phyloP scores from a whole-genome alignment of 2,113 vertebrate species.

The Sinocyclocheilus maitianheensis region DNA sequence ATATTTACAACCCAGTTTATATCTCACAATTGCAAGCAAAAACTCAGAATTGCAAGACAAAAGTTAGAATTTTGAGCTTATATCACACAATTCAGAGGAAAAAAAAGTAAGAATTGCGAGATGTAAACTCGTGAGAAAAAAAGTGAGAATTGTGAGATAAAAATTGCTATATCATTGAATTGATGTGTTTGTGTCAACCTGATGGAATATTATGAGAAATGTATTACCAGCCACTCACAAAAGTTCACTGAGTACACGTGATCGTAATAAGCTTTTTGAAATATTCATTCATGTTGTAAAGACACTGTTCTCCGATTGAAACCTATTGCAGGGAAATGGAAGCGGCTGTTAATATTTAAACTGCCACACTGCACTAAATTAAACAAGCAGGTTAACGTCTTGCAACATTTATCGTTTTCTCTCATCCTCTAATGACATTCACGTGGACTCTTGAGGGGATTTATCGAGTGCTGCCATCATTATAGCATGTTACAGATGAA shows the following conservation, averaged over 20 bases:
- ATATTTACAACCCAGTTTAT: too few relatives aligned
- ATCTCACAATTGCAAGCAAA: too few relatives aligned
- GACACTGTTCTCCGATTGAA: constrained; percentile 55
- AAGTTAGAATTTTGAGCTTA: too few relatives aligned
- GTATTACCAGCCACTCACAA: background rate
- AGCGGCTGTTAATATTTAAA: constrained; percentile 67
- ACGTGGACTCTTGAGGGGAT: constrained; percentile 66
- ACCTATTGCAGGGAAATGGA: constrained; percentile 63
- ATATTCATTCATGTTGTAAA: constrained; percentile 58
- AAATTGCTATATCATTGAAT: too few relatives aligned
- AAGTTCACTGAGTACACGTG: constrained; percentile 17
- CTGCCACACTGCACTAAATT: constrained; percentile 69
- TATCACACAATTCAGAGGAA: too few relatives aligned
- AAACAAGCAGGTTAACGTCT: constrained; percentile 71
- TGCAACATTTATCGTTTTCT: constrained; percentile 70
- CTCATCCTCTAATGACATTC: constrained; percentile 67
- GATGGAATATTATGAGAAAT: background rate
- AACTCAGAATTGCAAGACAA: too few relatives aligned
- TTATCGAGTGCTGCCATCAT: constrained; percentile 67
- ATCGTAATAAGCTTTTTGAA: constrained; percentile 44
- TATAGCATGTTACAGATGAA: constrained; percentile 64
- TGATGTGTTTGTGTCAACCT: too few relatives aligned
- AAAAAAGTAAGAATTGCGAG: too few relatives aligned
- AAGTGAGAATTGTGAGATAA: too few relatives aligned
- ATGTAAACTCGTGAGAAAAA: too few relatives aligned